Base-by-base conservation (phyloP, 2,888 invertebrate species). In the Tiliacea citrago region DNA sequence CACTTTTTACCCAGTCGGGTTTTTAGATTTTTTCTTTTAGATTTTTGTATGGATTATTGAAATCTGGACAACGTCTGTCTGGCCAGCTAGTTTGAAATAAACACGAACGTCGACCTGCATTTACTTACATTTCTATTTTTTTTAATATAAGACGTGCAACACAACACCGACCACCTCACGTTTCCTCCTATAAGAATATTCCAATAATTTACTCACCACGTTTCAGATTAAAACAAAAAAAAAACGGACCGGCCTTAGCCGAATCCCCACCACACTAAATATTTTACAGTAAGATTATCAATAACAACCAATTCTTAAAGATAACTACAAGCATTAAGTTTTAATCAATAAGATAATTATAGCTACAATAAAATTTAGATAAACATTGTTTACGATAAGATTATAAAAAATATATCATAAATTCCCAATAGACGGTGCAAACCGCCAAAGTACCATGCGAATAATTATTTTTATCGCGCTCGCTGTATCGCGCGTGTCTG, bases 191-290 rank as follows among this genome's bases (percentile, higher is more conserved):
- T 7, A 57, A 51, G 12, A 73, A 73, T 58, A 72, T 51, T 42
- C 4, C 8, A 66, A 47, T 53, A 79, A 68, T 71, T 39, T 51
- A 92, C 93, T 93, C 80, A 94, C 93, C 94, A 79, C 83, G 73
- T 71, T 74, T 51, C 62, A 75, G 66, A 39, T 74, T 81, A 75
- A 80, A 83, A 74, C 76, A 66, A 79, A 24, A 75, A 73, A 84
- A 63, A 51, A 73, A 75, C 82, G 79, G 80, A 90, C 92, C 93
- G 91, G 91, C 93, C 89, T 77, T 83, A 77, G 92, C 93, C 93
- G 87, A 89, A 81, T 90, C 88, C 87, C 82, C 89, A 86, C 90
- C 86, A 77, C 88, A 95, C 95, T 95, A 88, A 92, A 90, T 89
- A 88, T 86, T 89, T 73, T 83, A 82, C 79, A 29, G 68, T 76